These are phyloP conservation scores for Microtus oregoni DNA, from an alignment of 2,113 vertebrate genomes.

Conservation along the genomic window DNA sequence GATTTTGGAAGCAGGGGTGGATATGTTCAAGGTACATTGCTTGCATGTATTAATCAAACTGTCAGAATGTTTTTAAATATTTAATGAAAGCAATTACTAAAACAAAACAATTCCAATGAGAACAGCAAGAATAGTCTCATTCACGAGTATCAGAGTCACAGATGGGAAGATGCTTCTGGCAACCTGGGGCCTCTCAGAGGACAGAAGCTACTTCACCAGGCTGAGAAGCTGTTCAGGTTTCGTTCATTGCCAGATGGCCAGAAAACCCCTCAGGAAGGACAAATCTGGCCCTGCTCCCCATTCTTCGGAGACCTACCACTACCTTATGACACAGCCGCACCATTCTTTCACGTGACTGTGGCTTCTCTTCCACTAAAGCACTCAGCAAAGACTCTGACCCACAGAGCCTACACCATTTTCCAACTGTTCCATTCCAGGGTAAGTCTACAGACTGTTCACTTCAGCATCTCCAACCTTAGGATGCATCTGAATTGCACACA, in stretches of 20 bases:
- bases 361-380: neutral
- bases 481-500: neutral
- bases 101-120: neutral
- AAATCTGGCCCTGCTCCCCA: neutral
- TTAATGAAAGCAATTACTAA: neutral
- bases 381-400: neutral
- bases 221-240: neutral
- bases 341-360: neutral
- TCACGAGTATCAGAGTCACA: neutral
- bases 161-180: neutral
- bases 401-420: conserved; percentile 34
- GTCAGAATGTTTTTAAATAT: neutral
- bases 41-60: neutral
- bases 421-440: neutral
- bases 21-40: neutral
- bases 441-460: neutral
- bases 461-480: neutral
- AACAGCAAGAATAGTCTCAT: neutral
- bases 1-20: neutral
- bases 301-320: neutral
- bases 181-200: neutral
- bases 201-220: neutral
- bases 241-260: neutral
- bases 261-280: neutral
- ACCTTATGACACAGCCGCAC: neutral